Conservation (phyloP, 1,140 invertebrate species). For the Drosophila sproati region DNA sequence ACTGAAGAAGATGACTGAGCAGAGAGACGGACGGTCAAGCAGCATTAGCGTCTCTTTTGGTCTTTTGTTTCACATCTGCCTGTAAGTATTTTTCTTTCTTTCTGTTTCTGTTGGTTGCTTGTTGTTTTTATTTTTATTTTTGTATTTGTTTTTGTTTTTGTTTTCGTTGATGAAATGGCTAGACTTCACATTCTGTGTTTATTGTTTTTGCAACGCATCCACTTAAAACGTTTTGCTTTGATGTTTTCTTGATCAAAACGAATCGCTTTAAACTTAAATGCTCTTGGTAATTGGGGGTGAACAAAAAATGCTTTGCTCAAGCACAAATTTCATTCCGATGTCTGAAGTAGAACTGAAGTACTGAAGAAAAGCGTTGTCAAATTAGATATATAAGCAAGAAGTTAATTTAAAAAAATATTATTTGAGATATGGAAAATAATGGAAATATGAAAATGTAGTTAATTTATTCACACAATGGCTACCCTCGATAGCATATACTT, state of each 20-base stretch:
- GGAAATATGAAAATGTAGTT: too few species aligned
- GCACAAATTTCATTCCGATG: too few species aligned
- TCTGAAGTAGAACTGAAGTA: too few species aligned
- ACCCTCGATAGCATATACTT: too few species aligned
- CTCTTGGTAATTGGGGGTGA: constrained; percentile 29
- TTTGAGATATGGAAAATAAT: too few species aligned
- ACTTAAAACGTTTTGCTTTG: constrained; percentile 69
- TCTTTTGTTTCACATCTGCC: constrained; percentile 7
- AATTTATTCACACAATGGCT: too few species aligned
- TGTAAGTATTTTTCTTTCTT: constrained; percentile 24
- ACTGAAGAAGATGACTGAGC: not conserved
- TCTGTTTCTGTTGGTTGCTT: constrained; percentile 16
- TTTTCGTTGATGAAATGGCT: constrained; percentile 40
- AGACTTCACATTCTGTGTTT: constrained; percentile 48
- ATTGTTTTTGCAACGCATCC: constrained; percentile 68
- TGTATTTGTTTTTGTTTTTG: constrained; percentile 18
- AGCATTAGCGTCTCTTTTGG: constrained; percentile 22
- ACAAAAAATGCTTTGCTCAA: not conserved
- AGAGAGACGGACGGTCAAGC: constrained; percentile 30
- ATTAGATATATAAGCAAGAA: too few species aligned
- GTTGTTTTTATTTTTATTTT: constrained; percentile 8
- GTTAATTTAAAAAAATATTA: too few species aligned
- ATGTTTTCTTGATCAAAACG: constrained; percentile 55
- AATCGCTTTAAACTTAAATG: constrained; percentile 13
- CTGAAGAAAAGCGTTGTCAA: too few species aligned